These are phyloP conservation scores for Sesia apiformis DNA, from an alignment of 2,888 invertebrate species.

Conservation along the genomic window DNA sequence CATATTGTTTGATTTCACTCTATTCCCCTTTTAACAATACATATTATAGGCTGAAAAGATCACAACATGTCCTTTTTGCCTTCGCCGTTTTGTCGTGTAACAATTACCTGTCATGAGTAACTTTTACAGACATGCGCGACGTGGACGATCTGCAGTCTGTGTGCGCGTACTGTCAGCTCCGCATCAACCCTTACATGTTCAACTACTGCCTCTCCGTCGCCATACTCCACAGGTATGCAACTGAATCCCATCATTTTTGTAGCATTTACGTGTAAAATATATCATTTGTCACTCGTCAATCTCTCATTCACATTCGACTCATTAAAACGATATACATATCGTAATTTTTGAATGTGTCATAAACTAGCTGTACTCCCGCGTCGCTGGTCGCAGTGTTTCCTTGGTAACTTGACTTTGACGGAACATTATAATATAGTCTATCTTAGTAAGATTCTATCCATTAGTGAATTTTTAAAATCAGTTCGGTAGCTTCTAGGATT, in stretches of 20 bases:
- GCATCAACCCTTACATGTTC: slow-evolving; percentile 83
- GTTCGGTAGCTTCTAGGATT: too few relatives aligned
- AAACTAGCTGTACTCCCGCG: background rate
- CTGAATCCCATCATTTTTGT: too few relatives aligned
- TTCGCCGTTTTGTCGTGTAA: too few relatives aligned
- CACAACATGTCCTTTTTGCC: too few relatives aligned
- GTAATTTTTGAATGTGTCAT: background rate
- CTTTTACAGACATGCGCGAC: slow-evolving; percentile 76
- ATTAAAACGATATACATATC: background rate
- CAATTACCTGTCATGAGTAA: background rate
- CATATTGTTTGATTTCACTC: too few relatives aligned
- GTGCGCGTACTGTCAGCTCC: slow-evolving; percentile 79
- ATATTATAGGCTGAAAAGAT: too few relatives aligned
- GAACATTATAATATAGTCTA: too few relatives aligned
- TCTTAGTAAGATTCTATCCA: too few relatives aligned
- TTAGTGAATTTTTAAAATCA: too few relatives aligned
- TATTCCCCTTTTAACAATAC: too few relatives aligned
- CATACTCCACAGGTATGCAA: slow-evolving; percentile 77
- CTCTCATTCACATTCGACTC: background rate
- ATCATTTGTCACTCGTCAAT: background rate
- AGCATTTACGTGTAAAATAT: background rate
- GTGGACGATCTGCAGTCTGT: slow-evolving; percentile 81
- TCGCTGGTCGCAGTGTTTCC: too few relatives aligned
- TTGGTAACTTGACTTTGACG: too few relatives aligned
- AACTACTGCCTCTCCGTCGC: slow-evolving; percentile 84